These are phyloP conservation scores for Paramormyrops hopkinsi DNA, from an alignment of 2,797 vertebrate genomes.

Conservation along the genomic window DNA sequence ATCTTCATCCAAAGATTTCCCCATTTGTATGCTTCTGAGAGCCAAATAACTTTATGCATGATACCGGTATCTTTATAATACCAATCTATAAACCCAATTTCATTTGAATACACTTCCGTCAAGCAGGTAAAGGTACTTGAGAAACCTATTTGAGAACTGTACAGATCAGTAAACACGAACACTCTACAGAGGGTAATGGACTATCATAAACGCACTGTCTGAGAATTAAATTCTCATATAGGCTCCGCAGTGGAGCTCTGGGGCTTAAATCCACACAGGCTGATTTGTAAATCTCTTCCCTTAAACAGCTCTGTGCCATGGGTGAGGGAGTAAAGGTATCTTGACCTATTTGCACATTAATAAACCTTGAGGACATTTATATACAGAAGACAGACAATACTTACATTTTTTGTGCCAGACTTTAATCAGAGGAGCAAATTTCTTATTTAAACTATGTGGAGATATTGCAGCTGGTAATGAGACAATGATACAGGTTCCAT, in stretches of 20 bases:
- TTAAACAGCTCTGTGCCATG: constrained; percentile 33
- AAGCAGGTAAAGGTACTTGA: constrained; percentile 63
- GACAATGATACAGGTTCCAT: background rate
- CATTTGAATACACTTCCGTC: constrained; percentile 79
- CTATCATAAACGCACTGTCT: constrained; percentile 45
- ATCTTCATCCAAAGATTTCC: constrained; percentile 75
- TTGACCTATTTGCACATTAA: constrained; percentile 45
- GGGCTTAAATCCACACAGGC: constrained; percentile 32
- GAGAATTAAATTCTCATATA: constrained; percentile 64
- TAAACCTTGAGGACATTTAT: constrained; percentile 54
- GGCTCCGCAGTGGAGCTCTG: constrained; percentile 42
- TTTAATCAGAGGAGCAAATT: constrained; percentile 6
- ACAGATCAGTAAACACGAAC: constrained; percentile 75
- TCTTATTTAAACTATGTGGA: background rate
- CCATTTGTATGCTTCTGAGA: constrained; percentile 85
- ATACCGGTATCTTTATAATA: constrained; percentile 91
- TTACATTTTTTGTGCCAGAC: constrained; percentile 10
- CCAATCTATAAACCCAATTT: constrained; percentile 86
- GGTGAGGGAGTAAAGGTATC: constrained; percentile 27
- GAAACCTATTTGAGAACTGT: constrained; percentile 75
- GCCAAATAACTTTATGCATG: constrained; percentile 79
- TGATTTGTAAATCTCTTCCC: constrained; percentile 31
- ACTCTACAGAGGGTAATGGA: constrained; percentile 58
- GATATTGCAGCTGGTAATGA: background rate
- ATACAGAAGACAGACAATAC: constrained; percentile 5